These are phyloP conservation scores for Tribolium madens DNA, from an alignment of 1,140 invertebrate genomes.

Conservation along the genomic window DNA sequence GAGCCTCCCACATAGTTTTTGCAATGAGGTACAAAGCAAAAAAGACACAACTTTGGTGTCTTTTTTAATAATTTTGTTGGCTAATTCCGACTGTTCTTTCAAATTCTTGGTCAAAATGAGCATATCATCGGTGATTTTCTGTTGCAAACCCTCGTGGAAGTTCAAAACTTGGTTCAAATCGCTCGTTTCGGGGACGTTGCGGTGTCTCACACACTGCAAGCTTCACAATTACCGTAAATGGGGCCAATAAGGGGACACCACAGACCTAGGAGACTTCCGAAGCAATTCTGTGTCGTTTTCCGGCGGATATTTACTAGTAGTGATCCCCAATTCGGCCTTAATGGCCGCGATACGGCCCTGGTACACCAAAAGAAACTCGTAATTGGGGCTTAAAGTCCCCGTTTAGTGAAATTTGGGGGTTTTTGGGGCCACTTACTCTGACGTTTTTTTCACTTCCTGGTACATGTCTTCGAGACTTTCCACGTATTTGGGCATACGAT, in stretches of 20 bases:
- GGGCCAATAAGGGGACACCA: too few species aligned
- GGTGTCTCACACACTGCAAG: constrained; percentile 50
- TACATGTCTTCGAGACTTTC: constrained; percentile 77
- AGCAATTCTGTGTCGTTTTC: constrained; percentile 52
- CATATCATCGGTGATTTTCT: constrained; percentile 95
- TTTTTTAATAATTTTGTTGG: constrained; percentile 86
- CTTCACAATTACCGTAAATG: background rate
- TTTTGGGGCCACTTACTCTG: constrained; percentile 69
- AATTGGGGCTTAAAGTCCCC: constrained; percentile 46
- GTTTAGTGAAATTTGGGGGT: background rate
- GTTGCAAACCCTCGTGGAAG: constrained; percentile 89
- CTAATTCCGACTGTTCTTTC: constrained; percentile 89
- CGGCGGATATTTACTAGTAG: constrained; percentile 52
- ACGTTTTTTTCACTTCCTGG: constrained; percentile 72
- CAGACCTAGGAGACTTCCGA: constrained; percentile 57
- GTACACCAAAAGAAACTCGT: constrained; percentile 53
- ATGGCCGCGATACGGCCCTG: constrained; percentile 54
- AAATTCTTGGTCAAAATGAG: constrained; percentile 85
- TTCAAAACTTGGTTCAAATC: constrained; percentile 86
- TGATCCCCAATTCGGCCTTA: constrained; percentile 53
- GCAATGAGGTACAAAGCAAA: too few species aligned
- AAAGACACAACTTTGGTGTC: constrained; percentile 88
- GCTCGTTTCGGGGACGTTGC: constrained; percentile 64
- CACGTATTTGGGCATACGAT: constrained; percentile 80
- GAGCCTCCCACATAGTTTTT: too few species aligned